Evolutionary conservation across 2,797 vertebrate genomes (phyloP).

Genomic region (Garrulus glandarius): DNA sequence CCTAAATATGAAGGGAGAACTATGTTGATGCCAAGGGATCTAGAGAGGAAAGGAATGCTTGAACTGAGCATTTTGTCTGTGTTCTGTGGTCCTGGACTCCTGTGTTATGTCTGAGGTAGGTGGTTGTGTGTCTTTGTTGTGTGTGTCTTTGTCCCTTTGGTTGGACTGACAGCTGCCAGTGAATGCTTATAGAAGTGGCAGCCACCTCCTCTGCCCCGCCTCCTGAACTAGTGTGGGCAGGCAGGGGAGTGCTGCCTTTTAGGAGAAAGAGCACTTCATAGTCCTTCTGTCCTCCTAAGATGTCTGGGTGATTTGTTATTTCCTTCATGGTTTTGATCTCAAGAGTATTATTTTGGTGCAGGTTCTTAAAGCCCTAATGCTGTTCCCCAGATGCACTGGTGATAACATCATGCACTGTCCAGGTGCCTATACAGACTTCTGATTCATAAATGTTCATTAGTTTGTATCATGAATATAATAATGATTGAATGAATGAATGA

Average conservation of each 20-base stretch:
- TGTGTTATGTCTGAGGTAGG: neutral
- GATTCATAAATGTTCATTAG: neutral
- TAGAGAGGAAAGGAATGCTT: neutral
- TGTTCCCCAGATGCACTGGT: neutral
- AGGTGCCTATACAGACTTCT: neutral
- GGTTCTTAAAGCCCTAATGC: neutral
- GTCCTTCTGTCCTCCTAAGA: neutral
- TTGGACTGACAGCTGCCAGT: neutral
- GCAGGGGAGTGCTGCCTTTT: neutral
- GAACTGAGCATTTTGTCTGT: neutral
- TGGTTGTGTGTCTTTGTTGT: neutral
- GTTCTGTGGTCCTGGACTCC: neutral
- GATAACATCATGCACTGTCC: neutral
- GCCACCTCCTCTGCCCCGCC: neutral
- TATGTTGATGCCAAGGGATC: neutral
- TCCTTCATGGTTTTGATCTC: neutral
- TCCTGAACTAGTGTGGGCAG: neutral
- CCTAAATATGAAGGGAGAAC: neutral
- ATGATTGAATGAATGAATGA: too few relatives aligned
- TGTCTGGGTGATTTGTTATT: neutral
- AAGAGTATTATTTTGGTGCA: neutral
- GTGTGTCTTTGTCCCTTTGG: neutral
- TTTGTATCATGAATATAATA: accelerated
- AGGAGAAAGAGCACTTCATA: neutral
- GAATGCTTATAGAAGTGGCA: neutral